Conservation (phyloP, 2,888 invertebrate genomes). For the Creontiades dilutus region DNA sequence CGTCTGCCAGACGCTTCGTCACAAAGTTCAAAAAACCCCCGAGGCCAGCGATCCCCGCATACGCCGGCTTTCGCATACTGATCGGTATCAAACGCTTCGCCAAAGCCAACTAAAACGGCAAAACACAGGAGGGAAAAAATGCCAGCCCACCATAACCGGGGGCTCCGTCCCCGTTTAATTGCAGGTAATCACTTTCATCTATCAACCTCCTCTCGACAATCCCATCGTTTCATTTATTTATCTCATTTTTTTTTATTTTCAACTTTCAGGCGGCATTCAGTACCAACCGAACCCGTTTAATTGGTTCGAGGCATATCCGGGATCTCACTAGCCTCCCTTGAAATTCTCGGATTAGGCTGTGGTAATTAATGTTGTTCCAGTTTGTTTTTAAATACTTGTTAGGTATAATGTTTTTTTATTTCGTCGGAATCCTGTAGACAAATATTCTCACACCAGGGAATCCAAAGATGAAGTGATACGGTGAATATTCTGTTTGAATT, state of each 20-base stretch:
- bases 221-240: background rate
- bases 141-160: conserved; percentile 1
- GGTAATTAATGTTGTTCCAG: background rate
- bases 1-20: background rate
- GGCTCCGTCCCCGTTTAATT: background rate
- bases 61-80: background rate
- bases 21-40: background rate
- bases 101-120: background rate
- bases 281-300: background rate
- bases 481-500: background rate
- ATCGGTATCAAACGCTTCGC: conserved; percentile 27
- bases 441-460: conserved; percentile 3
- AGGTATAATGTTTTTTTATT: background rate
- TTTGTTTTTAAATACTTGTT: background rate
- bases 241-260: background rate
- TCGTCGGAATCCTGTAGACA: background rate
- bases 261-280: background rate
- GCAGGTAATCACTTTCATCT: conserved; percentile 24
- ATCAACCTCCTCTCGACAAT: background rate
- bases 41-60: background rate
- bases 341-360: background rate
- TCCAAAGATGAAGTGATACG: conserved; percentile 23
- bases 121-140: background rate
- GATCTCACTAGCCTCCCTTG: background rate
- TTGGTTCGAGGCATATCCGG: conserved; percentile 19